Conservation (phyloP, 2,888 invertebrate genomes). For the Parnassius mnemosyne region DNA sequence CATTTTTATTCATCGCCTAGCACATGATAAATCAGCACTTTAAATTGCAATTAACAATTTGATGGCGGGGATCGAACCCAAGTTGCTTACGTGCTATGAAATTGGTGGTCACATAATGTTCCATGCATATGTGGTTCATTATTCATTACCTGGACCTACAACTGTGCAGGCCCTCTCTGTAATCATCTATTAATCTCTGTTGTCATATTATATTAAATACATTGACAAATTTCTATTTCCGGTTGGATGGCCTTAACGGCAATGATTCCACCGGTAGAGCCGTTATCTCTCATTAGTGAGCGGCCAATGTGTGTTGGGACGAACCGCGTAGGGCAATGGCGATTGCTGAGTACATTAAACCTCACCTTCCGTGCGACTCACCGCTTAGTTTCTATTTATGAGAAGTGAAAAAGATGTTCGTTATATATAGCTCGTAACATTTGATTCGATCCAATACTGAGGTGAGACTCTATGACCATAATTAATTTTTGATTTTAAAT, state of each 20-base stretch:
- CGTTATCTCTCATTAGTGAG: slow-evolving; percentile 21
- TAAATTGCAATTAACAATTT: too few relatives aligned
- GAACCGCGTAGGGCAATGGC: slow-evolving; percentile 18
- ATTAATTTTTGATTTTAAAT: too few relatives aligned
- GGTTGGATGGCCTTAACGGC: slow-evolving; percentile 14
- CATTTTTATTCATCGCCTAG: too few relatives aligned
- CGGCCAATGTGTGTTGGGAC: slow-evolving; percentile 18
- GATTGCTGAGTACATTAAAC: slow-evolving; percentile 27
- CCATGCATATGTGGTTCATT: too few relatives aligned
- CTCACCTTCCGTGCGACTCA: slow-evolving; percentile 21
- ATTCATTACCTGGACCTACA: too few relatives aligned
- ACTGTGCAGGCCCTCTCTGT: too few relatives aligned
- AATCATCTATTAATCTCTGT: not conserved
- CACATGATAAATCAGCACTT: too few relatives aligned
- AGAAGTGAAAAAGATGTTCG: slow-evolving; percentile 19
- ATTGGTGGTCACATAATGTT: too few relatives aligned
- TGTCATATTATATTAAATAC: slow-evolving; percentile 7
- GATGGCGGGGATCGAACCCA: too few relatives aligned
- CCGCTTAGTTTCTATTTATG: slow-evolving; percentile 25
- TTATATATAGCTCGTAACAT: not conserved
- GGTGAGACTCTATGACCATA: too few relatives aligned
- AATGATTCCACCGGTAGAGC: slow-evolving; percentile 4
- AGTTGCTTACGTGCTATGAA: too few relatives aligned
- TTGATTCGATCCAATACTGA: not conserved
- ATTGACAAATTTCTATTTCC: slow-evolving; percentile 17